Percentiles rank a stretch among this genome's conserved stretches.
Evolutionary conservation across 2,113 vertebrate species (phyloP).

Genomic region (Verasper variegatus): DNA sequence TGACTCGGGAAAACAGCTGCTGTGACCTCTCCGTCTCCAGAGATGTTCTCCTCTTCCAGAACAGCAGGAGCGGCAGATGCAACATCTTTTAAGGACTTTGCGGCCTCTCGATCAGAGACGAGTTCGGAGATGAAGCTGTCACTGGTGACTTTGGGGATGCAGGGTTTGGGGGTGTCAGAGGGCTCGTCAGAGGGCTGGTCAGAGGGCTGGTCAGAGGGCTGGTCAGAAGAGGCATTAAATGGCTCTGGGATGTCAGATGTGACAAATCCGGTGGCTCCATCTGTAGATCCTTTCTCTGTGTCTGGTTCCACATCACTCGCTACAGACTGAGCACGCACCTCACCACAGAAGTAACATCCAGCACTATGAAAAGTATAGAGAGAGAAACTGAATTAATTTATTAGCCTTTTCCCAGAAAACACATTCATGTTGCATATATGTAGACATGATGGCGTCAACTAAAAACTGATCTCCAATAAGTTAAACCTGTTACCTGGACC

Average conservation of each 20-base stretch:
- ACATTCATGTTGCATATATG: background rate
- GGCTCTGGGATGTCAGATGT: conserved; percentile 30
- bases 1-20: conserved; percentile 40
- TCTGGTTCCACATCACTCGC: conserved; percentile 86
- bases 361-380: conserved; percentile 81
- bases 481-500: too few relatives aligned
- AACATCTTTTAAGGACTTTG: conserved; percentile 30
- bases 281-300: conserved; percentile 61
- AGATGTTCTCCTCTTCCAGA: conserved; percentile 58
- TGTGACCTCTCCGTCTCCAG: conserved; percentile 39
- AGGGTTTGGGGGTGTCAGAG: conserved; percentile 59
- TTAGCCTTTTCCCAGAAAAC: background rate
- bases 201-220: too few relatives aligned
- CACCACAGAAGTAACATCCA: conserved; percentile 94
- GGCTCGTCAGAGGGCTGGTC: conserved; percentile 30
- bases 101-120: conserved; percentile 78
- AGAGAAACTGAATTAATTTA: background rate
- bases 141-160: conserved; percentile 84
- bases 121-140: conserved; percentile 86
- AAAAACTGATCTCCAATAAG: too few relatives aligned
- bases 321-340: conserved; percentile 85
- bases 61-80: conserved; percentile 41
- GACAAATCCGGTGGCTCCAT: conserved; percentile 9
- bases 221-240: background rate
- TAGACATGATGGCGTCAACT: background rate